A percentile compares a stretch with the other conserved stretches of the same genome.
phyloP scores from a whole-genome alignment of 1,140 invertebrate genomes.

The Drosophila ohnishii region DNA sequence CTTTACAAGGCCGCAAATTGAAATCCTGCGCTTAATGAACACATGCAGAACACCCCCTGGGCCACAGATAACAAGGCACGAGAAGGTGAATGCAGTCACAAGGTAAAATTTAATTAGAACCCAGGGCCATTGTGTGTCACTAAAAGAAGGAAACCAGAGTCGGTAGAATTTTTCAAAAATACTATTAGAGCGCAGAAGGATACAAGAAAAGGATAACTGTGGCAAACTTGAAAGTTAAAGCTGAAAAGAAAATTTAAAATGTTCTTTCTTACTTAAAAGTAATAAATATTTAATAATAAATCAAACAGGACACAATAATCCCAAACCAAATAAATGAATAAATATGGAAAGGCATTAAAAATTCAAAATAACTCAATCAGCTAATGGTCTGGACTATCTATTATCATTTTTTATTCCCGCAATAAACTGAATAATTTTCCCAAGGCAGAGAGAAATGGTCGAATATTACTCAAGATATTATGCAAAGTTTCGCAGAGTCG shows the following conservation, averaged over 20 bases:
- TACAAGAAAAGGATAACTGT: too few relatives aligned
- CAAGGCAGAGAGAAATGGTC: slow-evolving; percentile 11
- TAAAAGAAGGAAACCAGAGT: slow-evolving; percentile 5
- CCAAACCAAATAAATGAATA: background rate
- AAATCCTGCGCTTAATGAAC: slow-evolving; percentile 36
- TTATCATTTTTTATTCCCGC: slow-evolving; percentile 6
- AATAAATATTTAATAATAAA: background rate
- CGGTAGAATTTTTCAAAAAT: background rate
- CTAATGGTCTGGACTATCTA: slow-evolving; percentile 4
- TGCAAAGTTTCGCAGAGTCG: slow-evolving; percentile 14
- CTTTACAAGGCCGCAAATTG: slow-evolving; percentile 27
- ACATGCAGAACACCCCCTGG: slow-evolving; percentile 14
- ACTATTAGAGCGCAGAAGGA: background rate
- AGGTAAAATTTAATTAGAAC: slow-evolving; percentile 29
- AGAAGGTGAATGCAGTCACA: slow-evolving; percentile 13
- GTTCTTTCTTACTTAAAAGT: background rate
- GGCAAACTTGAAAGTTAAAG: background rate
- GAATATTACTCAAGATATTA: slow-evolving; percentile 41
- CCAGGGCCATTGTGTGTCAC: slow-evolving; percentile 17
- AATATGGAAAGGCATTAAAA: background rate
- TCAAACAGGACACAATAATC: slow-evolving; percentile 2
- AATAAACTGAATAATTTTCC: slow-evolving; percentile 6
- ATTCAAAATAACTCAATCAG: background rate
- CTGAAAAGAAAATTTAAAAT: background rate
- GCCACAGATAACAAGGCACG: slow-evolving; percentile 5